Percentiles rank a stretch among this genome's conserved stretches.
Evolutionary conservation across 2,797 vertebrate genomes (phyloP).

Genomic region (Hozukius guyotensis): DNA sequence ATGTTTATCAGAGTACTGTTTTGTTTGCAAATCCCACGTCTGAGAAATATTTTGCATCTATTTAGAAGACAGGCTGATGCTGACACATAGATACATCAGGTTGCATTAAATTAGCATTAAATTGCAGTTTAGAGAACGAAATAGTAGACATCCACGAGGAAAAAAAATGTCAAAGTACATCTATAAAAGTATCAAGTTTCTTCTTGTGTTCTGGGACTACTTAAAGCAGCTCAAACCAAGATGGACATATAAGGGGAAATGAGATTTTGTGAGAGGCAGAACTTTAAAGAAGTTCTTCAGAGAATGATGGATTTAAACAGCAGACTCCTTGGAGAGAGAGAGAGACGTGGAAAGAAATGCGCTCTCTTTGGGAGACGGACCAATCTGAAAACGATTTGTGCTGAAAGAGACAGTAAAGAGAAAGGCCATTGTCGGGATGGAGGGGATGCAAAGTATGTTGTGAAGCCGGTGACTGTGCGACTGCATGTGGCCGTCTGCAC

Average conservation of each 20-base stretch:
- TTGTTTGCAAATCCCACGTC: neutral
- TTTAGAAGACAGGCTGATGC: neutral
- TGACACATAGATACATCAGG: neutral
- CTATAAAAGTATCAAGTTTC: neutral
- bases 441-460: slow-evolving; percentile 20
- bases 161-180: neutral
- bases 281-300: slow-evolving; percentile 9
- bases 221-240: neutral
- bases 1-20: neutral
- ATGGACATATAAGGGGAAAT: no score
- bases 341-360: neutral
- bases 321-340: neutral
- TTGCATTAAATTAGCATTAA: slow-evolving; percentile 2
- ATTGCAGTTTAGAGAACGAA: neutral
- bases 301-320: slow-evolving; percentile 2
- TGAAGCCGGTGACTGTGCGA: neutral
- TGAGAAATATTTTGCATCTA: neutral
- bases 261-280: neutral
- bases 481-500: neutral
- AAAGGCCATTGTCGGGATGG: neutral
- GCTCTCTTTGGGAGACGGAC: neutral
- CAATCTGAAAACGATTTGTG: slow-evolving; percentile 13
- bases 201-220: neutral
- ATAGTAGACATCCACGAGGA: neutral
- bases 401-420: neutral